Evolutionary conservation across 2,113 vertebrate genomes (phyloP), one percentile per base, ranked within the genome.

Genomic region (Campylorhamphus procurvoides): DNA sequence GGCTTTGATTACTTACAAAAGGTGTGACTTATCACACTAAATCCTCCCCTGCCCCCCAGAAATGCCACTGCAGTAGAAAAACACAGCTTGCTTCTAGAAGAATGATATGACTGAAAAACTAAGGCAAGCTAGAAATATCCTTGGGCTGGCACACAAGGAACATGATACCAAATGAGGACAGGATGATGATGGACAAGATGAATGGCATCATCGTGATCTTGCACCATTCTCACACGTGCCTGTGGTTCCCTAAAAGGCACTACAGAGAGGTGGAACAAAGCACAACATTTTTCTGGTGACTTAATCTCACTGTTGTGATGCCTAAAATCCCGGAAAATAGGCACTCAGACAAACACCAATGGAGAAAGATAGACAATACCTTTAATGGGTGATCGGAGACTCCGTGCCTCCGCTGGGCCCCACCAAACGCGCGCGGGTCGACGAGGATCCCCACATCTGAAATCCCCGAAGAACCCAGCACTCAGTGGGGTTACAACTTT

Each of bases 51-150:
- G 33, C 35, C 71, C 62, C 49, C 35, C 17, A 56, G 83, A 92
- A 93, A 90, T 83, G 67, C 69, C 90, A 93, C 49, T 69, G 62
- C 67, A 91, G 8, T 53, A 93, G 75, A 76, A 96, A 49, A 90
- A 72, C 47, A 87, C 40, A 79, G 82, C 53, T 82, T 94, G 74
- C 39, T 91, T 83, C 68, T 49, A 39, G 37, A 73, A 80, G 59
- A 77, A 63, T 59, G n/a, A 69, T 58, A 62, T 9, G 46, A 85
- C 53, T 69, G 40, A 64, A 66, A 89, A 83, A 49, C 79, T 74
- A 66, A 93, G 46, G 55, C 59, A 62, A 74, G 59, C 49, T 83
- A 96, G 88, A 95, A 93, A 86, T 92, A 90, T 71, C 63, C 68
- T 66, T 66, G 88, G 72, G 46, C 68, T 93, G 50, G 79, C n/a